Conservation (phyloP, 2,797 vertebrate genomes). For the Pangasius larnaudii region DNA sequence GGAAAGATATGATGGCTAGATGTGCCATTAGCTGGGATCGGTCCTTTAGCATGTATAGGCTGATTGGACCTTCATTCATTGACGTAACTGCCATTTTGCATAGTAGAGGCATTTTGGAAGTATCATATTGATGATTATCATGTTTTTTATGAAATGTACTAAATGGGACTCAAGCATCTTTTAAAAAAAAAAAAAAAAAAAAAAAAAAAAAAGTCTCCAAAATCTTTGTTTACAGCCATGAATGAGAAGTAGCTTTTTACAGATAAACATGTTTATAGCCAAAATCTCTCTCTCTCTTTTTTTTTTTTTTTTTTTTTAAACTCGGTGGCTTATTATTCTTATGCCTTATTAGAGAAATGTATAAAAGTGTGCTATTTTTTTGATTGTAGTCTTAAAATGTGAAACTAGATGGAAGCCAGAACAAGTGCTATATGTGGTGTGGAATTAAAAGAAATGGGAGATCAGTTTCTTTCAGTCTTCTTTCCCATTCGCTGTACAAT, state of each 20-base stretch:
- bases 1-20: slow-evolving; percentile 31
- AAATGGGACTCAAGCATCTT: slow-evolving; percentile 50
- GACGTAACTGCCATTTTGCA: slow-evolving; percentile 56
- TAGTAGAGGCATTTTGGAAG: slow-evolving; percentile 41
- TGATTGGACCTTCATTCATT: slow-evolving; percentile 21
- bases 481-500: slow-evolving; percentile 49
- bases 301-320: not conserved
- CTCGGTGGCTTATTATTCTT: slow-evolving; percentile 49
- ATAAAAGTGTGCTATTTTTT: slow-evolving; percentile 51
- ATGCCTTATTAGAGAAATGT: slow-evolving; percentile 58
- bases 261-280: slow-evolving; percentile 50
- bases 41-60: slow-evolving; percentile 27
- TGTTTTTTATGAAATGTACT: slow-evolving; percentile 41
- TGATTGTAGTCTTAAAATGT: slow-evolving; percentile 57
- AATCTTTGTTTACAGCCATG: slow-evolving; percentile 53
- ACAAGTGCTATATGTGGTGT: slow-evolving; percentile 46
- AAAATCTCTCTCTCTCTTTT: slow-evolving; percentile 28
- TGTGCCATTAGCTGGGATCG: slow-evolving; percentile 47
- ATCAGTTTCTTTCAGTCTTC: slow-evolving; percentile 74
- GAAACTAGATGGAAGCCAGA: slow-evolving; percentile 52
- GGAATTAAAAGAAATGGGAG: slow-evolving; percentile 65
- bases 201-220: not conserved
- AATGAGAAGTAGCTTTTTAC: slow-evolving; percentile 50
- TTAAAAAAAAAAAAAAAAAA: not conserved
- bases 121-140: slow-evolving; percentile 40